A percentile compares a stretch with the other conserved stretches of the same genome.
These are phyloP conservation scores for Leptinotarsa texana DNA, from an alignment of 1,140 invertebrate genomes.

Conservation along the genomic window DNA sequence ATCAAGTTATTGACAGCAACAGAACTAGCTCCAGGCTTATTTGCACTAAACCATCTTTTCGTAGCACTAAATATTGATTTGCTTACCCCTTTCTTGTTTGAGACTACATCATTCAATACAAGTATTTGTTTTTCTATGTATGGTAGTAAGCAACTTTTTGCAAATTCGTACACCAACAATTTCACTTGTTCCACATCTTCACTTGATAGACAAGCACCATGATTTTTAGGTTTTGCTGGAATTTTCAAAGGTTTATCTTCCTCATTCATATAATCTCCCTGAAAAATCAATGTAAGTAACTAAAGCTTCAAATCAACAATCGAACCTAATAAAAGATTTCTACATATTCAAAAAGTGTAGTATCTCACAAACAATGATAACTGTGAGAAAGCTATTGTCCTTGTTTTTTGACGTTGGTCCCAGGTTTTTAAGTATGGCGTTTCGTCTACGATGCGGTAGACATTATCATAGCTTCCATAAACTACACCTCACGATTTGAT, in stretches of 20 bases:
- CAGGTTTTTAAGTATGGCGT: too few relatives aligned
- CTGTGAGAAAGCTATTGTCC: too few relatives aligned
- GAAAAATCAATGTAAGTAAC: conserved; percentile 23
- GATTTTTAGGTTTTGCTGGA: conserved; percentile 49
- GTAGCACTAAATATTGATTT: conserved; percentile 90
- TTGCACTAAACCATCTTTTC: conserved; percentile 92
- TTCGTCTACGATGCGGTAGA: too few relatives aligned
- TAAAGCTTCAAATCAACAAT: too few relatives aligned
- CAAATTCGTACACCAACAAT: conserved; percentile 86
- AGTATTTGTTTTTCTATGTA: conserved; percentile 87
- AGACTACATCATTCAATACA: conserved; percentile 80
- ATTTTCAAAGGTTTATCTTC: conserved; percentile 36
- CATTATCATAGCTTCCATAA: too few relatives aligned
- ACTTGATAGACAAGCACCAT: conserved; percentile 76
- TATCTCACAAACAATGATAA: too few relatives aligned
- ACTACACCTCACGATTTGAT: too few relatives aligned
- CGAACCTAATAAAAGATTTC: too few relatives aligned
- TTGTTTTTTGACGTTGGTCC: too few relatives aligned
- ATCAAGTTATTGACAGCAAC: conserved; percentile 76
- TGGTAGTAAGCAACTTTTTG: conserved; percentile 82
- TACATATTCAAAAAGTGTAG: too few relatives aligned
- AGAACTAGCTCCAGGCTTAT: conserved; percentile 70
- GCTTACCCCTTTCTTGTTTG: conserved; percentile 89
- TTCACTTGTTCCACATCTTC: conserved; percentile 85
- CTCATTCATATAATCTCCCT: conserved; percentile 36